A percentile compares a stretch with the other conserved stretches of the same genome.
These are phyloP conservation scores for Ostrea edulis DNA, from an alignment of 1,140 invertebrate species.

Conservation along the genomic window DNA sequence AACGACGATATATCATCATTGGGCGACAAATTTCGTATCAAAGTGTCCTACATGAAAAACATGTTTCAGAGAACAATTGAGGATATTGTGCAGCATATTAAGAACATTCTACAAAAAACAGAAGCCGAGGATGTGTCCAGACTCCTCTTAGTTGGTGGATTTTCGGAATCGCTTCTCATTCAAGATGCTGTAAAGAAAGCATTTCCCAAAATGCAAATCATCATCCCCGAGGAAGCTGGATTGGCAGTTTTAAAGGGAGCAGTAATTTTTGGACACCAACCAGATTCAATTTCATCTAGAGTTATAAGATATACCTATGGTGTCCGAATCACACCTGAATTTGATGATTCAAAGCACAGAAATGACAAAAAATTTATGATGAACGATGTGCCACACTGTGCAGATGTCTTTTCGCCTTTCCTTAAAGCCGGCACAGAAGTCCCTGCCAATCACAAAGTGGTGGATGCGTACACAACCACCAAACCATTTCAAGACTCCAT, in stretches of 20 bases:
- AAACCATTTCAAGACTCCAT: constrained; percentile 29
- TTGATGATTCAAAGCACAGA: constrained; percentile 32
- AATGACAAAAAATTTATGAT: background rate
- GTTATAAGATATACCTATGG: constrained; percentile 49
- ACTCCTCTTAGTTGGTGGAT: constrained; percentile 47
- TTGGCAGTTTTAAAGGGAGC: constrained; percentile 52
- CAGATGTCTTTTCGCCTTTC: constrained; percentile 36
- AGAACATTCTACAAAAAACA: constrained; percentile 29
- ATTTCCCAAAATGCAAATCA: constrained; percentile 33
- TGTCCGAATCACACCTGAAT: background rate
- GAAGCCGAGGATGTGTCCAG: constrained; percentile 2
- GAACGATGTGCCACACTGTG: background rate
- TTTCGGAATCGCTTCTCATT: constrained; percentile 46
- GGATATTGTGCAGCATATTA: constrained; percentile 45
- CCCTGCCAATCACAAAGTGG: background rate
- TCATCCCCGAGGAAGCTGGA: constrained; percentile 46
- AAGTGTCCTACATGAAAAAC: constrained; percentile 37
- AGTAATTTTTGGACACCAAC: constrained; percentile 48
- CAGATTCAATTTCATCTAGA: constrained; percentile 43
- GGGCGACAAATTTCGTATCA: constrained; percentile 46
- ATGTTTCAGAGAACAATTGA: constrained; percentile 39
- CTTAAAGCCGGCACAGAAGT: constrained; percentile 28
- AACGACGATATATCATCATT: background rate
- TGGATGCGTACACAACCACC: background rate
- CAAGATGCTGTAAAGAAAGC: constrained; percentile 28